Percentiles rank a stretch among this genome's conserved stretches.
These are phyloP conservation scores for Noctilio leporinus DNA, from an alignment of 2,113 vertebrate species.

Conservation along the genomic window DNA sequence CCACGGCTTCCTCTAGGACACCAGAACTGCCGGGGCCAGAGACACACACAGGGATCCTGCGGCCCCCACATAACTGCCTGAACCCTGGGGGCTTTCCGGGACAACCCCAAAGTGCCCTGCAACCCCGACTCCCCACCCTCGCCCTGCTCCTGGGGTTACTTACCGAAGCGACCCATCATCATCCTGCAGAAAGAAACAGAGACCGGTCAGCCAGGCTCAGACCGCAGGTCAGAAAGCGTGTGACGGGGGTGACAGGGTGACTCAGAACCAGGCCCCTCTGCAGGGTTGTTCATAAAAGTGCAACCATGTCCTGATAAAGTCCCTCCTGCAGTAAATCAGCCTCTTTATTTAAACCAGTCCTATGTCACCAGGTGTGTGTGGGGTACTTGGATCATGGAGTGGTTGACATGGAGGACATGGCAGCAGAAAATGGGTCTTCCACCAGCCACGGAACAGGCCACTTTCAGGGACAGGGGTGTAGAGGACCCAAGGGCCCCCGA, in stretches of 20 bases:
- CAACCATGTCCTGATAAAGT: fast-evolving
- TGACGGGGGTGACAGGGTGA: fast-evolving
- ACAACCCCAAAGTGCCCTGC: fast-evolving
- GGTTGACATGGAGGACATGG: fast-evolving
- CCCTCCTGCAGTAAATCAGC: fast-evolving
- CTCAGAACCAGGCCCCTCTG: fast-evolving
- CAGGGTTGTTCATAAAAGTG: fast-evolving
- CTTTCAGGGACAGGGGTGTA: not conserved
- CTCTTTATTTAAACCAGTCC: fast-evolving
- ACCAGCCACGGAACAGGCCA: fast-evolving
- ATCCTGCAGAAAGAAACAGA: slow-evolving; percentile 83
- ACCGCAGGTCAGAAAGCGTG: not conserved
- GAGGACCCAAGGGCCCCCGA: fast-evolving
- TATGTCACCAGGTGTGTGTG: fast-evolving
- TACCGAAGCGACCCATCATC: slow-evolving; percentile 96
- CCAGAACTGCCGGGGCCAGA: fast-evolving
- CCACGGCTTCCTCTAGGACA: not conserved
- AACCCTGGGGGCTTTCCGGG: not conserved
- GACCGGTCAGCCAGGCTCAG: not conserved
- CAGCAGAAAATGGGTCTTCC: not conserved
- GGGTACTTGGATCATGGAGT: fast-evolving
- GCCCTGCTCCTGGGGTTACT: slow-evolving; percentile 66
- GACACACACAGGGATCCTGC: not conserved
- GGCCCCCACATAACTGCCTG: fast-evolving
- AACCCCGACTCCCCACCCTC: not conserved